Evolutionary conservation across 23 tunicate species (phyloP), one percentile per base, ranked within the genome.

Genomic region (Oikopleura vanhoeffeni): DNA sequence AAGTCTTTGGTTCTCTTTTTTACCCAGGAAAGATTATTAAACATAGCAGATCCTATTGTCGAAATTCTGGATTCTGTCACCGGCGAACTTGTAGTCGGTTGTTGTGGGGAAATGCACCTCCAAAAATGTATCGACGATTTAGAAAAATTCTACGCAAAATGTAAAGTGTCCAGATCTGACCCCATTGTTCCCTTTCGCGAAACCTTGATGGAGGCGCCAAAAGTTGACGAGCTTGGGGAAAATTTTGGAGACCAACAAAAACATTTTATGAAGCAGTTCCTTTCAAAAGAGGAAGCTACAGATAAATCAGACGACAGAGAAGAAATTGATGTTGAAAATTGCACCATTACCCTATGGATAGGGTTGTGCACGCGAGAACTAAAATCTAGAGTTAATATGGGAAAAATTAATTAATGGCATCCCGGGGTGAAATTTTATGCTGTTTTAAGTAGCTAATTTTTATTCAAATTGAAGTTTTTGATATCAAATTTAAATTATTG

Each of bases 151-250:
- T 94, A 0, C 40, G 57, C 94, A 2, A 88, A 91, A 58, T 87
- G 89, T 34, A 89, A 95, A 64, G 67, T 95, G 40, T 83, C 88
- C 76, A 91, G 88, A 1, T 95, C 99, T 36, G 85, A 85, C 0
- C 99, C 99, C 1, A 87, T 89, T 28, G 99, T 95, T 32, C 99
- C 99, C 0, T 95, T 88, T 41, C 92, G 99, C 28, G 99, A 95
- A 88, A 95, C 99, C 24, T 83, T 95, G 24, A 92, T 91, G 41
- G 88, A 86, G 18, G 86, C 88, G 8, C 99, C 99, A 33, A 95
- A 95, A 41, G 90, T 90, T 35, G 99, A 95, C 60, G 85, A 88
- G 90, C n/a, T 88, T 85, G 91, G 91, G 84, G 99, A 95, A 83
- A 82, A 88, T 49, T 86, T 95, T 27, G 99, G 89, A 39, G 83